Conservation (phyloP, 2,113 vertebrate species). For the Hypocryptadius cinnamomeus region DNA sequence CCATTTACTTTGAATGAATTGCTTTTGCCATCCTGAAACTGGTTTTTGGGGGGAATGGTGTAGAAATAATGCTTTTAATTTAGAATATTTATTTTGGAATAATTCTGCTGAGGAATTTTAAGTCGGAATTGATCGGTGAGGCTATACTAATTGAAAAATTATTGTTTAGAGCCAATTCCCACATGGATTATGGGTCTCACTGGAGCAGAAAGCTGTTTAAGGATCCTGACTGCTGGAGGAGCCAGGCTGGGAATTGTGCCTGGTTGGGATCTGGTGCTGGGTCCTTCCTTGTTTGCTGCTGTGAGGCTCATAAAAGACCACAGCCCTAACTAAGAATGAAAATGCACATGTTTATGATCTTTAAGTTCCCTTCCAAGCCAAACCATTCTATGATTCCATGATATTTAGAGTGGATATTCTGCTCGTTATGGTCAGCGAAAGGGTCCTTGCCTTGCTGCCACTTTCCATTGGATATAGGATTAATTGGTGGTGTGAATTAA, state of each 20-base stretch:
- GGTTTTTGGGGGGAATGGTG: rapidly evolving
- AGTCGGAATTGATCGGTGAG: not conserved
- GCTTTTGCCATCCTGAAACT: not conserved
- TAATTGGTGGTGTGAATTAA: slow-evolving; percentile 59
- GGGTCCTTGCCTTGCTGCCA: not conserved
- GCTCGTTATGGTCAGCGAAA: not conserved
- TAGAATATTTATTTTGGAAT: not conserved
- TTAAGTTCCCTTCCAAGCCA: not conserved
- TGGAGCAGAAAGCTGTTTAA: not conserved
- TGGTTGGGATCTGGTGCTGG: not conserved
- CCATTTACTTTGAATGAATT: not conserved
- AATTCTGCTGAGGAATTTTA: not conserved
- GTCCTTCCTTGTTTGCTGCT: not conserved
- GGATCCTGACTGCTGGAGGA: not conserved
- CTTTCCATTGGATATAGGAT: not conserved
- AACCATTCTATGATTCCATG: not conserved
- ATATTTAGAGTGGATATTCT: not conserved
- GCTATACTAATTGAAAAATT: not conserved
- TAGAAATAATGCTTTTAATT: not conserved
- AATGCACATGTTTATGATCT: not conserved
- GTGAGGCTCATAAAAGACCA: not conserved
- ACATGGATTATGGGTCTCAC: not conserved
- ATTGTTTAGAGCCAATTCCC: not conserved
- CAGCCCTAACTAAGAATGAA: not conserved
- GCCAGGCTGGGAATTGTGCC: not conserved